Evolutionary conservation across 2,113 vertebrate genomes (phyloP), one percentile per base, ranked within the genome.

Genomic region (Amia ocellicauda): DNA sequence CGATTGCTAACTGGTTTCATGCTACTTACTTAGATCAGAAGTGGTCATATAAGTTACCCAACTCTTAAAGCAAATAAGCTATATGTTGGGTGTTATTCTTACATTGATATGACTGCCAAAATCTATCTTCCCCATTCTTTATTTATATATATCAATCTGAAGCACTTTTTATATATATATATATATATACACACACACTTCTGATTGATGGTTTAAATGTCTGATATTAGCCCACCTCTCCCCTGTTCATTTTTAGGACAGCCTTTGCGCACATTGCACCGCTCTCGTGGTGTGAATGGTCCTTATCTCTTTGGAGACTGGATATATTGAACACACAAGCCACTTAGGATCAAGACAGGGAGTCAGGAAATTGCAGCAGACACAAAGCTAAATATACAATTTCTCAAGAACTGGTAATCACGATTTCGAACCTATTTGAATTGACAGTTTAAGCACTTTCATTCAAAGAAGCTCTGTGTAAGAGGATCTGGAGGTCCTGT

Each of bases 401-500:
- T 80, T 74, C 87, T 87, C 74, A 72, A 74, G 87, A 88, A 86
- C 90, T 80, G 86, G 91, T 94, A 92, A 97, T 94, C 92, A 93
- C 85, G 82, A 88, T 69, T 82, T 83, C 78, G 85, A 86, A 84
- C 86, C 85, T 85, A 92, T 92, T 90, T 81, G 40, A 89, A 86
- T 86, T 89, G 93, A 94, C 93, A 93, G 92, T 85, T 91, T 91
- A 92, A 93, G 92, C 88, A 88, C 89, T 89, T 89, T 80, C 85
- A 91, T 92, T 92, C 85, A 86, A 85, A 72, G 78, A 83, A 73
- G 78, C 80, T 86, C 85, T 80, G 63, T 79, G 80, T 74, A 47
- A 71, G 53, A 69, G 74, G 73, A 19, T 60, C 31, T 8, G 27
- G 58, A 59, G n/a, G 57, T 60, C 68, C 78, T 60, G 58, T 75